These are phyloP conservation scores for Drosophila sucinea DNA, from an alignment of 1,140 invertebrate species.

Conservation along the genomic window DNA sequence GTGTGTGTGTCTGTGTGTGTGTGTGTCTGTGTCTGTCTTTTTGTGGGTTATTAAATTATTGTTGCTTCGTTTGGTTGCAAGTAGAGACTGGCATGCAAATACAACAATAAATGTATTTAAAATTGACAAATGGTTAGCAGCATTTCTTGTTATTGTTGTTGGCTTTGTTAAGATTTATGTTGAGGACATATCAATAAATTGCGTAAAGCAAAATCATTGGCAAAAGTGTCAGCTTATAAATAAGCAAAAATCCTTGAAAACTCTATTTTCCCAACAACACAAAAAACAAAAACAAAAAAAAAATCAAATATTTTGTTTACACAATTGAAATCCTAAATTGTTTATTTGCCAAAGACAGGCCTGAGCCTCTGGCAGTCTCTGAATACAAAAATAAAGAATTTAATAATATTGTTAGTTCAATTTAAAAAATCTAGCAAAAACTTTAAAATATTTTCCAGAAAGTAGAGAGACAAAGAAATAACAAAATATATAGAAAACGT, in stretches of 20 bases:
- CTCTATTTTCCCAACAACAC: background rate
- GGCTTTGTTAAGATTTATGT: conserved; percentile 59
- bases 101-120: conserved; percentile 74
- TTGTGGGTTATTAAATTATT: conserved; percentile 77
- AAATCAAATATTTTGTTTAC: background rate
- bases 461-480: too few species aligned
- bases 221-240: conserved; percentile 14
- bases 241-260: conserved; percentile 4
- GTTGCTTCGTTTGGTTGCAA: conserved; percentile 53
- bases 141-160: conserved; percentile 59
- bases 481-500: too few species aligned
- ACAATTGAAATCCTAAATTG: background rate
- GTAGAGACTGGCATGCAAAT: conserved; percentile 65
- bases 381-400: too few species aligned
- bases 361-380: too few species aligned
- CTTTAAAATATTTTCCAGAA: too few species aligned
- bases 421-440: too few species aligned
- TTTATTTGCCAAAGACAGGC: background rate
- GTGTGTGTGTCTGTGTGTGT: conserved; percentile 28
- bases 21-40: conserved; percentile 24
- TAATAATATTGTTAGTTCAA: too few species aligned
- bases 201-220: conserved; percentile 11
- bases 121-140: conserved; percentile 70
- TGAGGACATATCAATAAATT: conserved; percentile 25
- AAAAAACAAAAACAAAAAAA: background rate